Evolutionary conservation across 2,888 invertebrate species (phyloP).

Genomic region (Cordilura impudica): DNA sequence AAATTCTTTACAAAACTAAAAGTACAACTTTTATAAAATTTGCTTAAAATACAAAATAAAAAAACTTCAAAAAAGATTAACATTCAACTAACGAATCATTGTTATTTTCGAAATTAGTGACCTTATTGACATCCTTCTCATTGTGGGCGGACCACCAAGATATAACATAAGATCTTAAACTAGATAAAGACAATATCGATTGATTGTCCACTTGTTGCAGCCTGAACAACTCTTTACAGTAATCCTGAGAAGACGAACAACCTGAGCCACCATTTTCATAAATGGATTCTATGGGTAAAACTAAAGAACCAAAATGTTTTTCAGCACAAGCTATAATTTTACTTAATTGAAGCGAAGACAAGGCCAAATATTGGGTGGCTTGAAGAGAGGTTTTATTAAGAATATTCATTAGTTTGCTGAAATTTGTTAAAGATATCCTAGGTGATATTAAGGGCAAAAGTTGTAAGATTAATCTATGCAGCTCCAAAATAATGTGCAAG

Average conservation of each 20-base stretch:
- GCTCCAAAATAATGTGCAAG: conserved; percentile 67
- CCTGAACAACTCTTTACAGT: conserved; percentile 65
- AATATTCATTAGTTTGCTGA: conserved; percentile 73
- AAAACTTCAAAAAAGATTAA: neutral
- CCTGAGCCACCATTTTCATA: conserved; percentile 70
- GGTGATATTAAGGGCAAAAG: conserved; percentile 73
- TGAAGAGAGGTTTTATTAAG: conserved; percentile 70
- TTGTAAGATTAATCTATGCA: conserved; percentile 71
- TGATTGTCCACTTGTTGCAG: conserved; percentile 55
- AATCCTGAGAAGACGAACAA: conserved; percentile 67
- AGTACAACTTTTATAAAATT: neutral
- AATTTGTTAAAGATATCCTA: conserved; percentile 69
- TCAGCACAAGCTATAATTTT: conserved; percentile 71
- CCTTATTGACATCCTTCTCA: neutral
- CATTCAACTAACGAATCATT: neutral
- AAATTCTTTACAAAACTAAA: no score
- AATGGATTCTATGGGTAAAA: conserved; percentile 69
- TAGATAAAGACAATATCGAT: conserved; percentile 69
- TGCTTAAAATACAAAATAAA: neutral
- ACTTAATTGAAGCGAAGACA: conserved; percentile 68
- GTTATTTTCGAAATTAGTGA: neutral
- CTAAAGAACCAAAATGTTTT: conserved; percentile 69
- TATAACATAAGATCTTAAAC: conserved; percentile 68
- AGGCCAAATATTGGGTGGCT: conserved; percentile 60
- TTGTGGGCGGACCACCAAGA: conserved; percentile 68